A percentile compares a stretch with the other conserved stretches of the same genome.
phyloP scores from a whole-genome alignment of 1,140 invertebrate species.

The Vanessa atalanta region DNA sequence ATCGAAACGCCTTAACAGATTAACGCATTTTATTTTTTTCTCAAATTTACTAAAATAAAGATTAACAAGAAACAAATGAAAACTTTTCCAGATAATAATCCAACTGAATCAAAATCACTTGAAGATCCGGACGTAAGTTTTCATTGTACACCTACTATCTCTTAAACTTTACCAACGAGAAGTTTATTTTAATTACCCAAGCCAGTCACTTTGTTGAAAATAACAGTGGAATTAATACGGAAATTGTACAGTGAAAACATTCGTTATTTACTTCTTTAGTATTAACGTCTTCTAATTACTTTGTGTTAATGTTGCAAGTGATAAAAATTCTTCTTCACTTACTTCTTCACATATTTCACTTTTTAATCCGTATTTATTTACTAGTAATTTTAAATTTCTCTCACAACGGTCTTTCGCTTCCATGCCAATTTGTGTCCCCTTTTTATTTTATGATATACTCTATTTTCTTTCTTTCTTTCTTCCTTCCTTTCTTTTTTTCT shows the following conservation, averaged over 20 bases:
- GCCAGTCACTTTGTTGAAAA: conserved; percentile 22
- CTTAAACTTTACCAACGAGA: conserved; percentile 19
- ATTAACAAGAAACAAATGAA: no score
- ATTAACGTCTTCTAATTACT: conserved; percentile 4
- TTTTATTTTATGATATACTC: no score
- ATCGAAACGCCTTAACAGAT: no score
- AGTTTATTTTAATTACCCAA: conserved; percentile 37
- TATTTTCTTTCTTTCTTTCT: no score
- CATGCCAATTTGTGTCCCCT: no score
- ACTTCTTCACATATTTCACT: background rate
- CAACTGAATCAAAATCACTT: conserved; percentile 18
- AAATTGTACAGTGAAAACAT: conserved; percentile 22
- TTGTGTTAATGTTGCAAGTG: conserved; percentile 7
- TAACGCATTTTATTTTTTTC: no score
- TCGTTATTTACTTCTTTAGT: conserved; percentile 25
- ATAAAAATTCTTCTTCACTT: conserved; percentile 8
- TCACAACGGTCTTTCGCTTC: no score
- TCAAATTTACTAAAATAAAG: no score
- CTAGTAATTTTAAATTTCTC: no score
- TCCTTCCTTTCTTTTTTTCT: no score
- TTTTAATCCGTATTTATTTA: background rate
- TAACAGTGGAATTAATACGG: conserved; percentile 28
- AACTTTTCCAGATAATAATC: conserved; percentile 15
- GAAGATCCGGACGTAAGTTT: conserved; percentile 23
- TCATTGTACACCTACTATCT: conserved; percentile 30